Evolutionary conservation across 2,797 vertebrate genomes (phyloP).

Genomic region (Pangasius djambal): DNA sequence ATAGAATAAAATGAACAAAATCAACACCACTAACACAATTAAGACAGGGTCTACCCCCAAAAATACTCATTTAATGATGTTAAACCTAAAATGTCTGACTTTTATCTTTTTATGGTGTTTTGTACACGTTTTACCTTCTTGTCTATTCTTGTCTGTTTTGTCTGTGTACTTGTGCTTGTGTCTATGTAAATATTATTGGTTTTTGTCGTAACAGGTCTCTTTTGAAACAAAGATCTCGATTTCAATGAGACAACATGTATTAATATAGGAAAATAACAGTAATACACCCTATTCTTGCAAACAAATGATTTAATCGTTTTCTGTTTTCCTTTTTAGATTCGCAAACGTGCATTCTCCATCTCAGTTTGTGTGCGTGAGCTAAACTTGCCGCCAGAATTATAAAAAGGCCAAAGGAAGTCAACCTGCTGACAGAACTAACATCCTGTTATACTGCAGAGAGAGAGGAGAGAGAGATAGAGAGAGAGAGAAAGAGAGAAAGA

Average conservation of each 20-base stretch:
- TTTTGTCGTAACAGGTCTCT: neutral
- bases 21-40: no score
- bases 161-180: neutral
- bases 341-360: neutral
- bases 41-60: no score
- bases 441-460: slow-evolving; percentile 51
- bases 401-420: slow-evolving; percentile 45
- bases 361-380: neutral
- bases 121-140: neutral
- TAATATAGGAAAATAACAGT: neutral
- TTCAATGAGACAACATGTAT: neutral
- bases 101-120: neutral
- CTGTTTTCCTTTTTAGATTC: neutral
- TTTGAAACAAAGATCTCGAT: neutral
- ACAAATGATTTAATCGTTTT: neutral
- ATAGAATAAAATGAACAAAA: no score
- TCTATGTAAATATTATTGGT: neutral
- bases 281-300: neutral
- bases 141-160: neutral
- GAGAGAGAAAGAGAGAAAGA: slow-evolving; percentile 14
- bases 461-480: neutral
- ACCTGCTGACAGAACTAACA: slow-evolving; percentile 47
- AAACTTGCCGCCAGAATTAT: slow-evolving; percentile 29
- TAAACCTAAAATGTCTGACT: neutral
- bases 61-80: neutral